These are phyloP conservation scores for Gila robusta DNA, from an alignment of 2,797 vertebrate genomes.

Conservation along the genomic window DNA sequence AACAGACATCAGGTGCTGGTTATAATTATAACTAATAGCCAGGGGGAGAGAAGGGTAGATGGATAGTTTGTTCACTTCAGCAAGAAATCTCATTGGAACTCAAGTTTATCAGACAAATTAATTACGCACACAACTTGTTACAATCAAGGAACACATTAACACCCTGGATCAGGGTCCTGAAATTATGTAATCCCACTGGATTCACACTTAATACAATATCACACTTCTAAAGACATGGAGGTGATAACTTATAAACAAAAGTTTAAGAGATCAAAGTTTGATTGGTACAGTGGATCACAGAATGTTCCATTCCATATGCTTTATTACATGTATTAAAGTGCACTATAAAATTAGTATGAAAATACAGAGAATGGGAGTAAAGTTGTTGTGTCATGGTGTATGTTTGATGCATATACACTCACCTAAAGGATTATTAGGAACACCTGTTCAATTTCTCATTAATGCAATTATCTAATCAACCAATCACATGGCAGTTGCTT, in stretches of 20 bases:
- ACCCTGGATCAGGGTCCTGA: slow-evolving; percentile 4
- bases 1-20: slow-evolving; percentile 58
- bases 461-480: too few species aligned
- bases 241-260: not conserved
- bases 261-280: not conserved
- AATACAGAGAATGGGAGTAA: not conserved
- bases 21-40: slow-evolving; percentile 57
- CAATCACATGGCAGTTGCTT: too few species aligned
- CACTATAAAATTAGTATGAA: not conserved
- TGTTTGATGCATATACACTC: not conserved
- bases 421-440: too few species aligned
- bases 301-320: not conserved
- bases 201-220: not conserved
- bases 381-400: not conserved
- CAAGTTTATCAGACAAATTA: slow-evolving; percentile 51
- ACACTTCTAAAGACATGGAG: not conserved
- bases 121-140: slow-evolving; percentile 43
- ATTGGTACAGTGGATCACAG: not conserved
- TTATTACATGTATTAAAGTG: not conserved
- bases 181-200: not conserved
- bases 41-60: slow-evolving; percentile 28
- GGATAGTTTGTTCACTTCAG: slow-evolving; percentile 59
- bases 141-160: slow-evolving; percentile 18
- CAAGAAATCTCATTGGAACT: slow-evolving; percentile 59
- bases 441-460: too few species aligned